These are phyloP conservation scores for Pocillopora damicornis DNA, from an alignment of 64 coral and sea anemone genomes.

Conservation along the genomic window DNA sequence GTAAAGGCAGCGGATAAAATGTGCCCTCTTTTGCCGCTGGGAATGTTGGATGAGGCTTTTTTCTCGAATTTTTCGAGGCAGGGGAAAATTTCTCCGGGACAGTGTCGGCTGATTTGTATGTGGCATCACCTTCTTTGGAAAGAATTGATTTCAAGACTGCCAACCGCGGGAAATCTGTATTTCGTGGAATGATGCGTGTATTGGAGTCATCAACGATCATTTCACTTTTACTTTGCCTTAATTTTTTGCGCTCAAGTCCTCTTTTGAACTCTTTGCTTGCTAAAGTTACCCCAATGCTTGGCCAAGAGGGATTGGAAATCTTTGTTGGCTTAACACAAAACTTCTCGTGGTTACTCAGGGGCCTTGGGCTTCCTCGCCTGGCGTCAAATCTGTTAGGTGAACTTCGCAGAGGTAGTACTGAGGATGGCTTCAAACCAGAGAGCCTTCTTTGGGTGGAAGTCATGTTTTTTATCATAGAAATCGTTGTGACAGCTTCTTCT, in stretches of 20 bases:
- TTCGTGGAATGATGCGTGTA: neutral
- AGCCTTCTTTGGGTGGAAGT: constrained; percentile 11
- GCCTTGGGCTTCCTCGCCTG: constrained; percentile 8
- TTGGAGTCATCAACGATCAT: neutral
- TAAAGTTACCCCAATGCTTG: constrained; percentile 17
- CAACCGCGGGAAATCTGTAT: neutral
- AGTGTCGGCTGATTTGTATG: neutral
- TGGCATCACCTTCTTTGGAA: neutral
- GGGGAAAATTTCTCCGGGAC: neutral
- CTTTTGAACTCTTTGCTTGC: constrained; percentile 37
- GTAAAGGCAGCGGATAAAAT: neutral
- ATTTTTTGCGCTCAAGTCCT: constrained; percentile 6
- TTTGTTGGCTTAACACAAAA: neutral
- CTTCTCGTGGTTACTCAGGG: neutral
- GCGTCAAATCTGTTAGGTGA: neutral
- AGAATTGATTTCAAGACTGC: constrained; percentile 11
- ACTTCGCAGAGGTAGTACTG: neutral
- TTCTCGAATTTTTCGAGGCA: neutral
- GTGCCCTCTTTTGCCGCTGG: neutral
- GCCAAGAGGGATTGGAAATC: neutral
- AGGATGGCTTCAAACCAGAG: neutral
- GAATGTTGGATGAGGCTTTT: too few species aligned
- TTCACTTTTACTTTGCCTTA: neutral
- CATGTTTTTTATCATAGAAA: constrained; percentile 39
- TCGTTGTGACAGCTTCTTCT: constrained; percentile 10